Evolutionary conservation across 2,797 vertebrate species (phyloP).

Genomic region (Todus mexicanus): DNA sequence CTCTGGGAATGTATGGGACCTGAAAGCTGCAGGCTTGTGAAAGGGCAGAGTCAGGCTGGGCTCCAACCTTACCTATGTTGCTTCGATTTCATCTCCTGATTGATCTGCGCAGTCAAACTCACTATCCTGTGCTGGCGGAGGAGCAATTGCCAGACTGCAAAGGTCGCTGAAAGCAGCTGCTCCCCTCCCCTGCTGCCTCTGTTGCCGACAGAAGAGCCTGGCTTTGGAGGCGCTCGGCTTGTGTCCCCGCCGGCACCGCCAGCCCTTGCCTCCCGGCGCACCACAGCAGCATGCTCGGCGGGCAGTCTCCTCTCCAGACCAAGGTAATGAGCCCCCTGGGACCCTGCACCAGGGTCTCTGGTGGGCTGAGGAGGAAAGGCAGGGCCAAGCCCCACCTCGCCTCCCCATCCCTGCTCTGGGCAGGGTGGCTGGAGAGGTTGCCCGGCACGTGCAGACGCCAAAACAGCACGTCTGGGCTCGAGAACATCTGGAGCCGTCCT

Average conservation of each 20-base stretch:
- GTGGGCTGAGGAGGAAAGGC: neutral
- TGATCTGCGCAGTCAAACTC: constrained; percentile 26
- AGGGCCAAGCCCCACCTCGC: neutral
- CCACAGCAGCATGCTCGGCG: accelerated
- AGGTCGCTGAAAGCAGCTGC: constrained; percentile 52
- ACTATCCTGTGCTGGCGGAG: neutral
- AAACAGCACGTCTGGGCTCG: accelerated
- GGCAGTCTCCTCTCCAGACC: neutral
- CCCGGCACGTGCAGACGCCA: accelerated
- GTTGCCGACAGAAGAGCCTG: neutral
- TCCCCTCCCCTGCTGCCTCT: neutral
- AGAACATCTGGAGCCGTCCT: neutral
- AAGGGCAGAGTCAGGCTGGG: neutral
- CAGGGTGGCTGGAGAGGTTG: neutral
- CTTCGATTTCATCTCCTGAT: constrained; percentile 23
- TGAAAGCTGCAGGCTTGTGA: neutral
- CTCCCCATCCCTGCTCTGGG: neutral
- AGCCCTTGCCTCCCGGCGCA: neutral
- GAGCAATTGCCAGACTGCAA: constrained; percentile 8
- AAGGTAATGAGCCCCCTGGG: neutral
- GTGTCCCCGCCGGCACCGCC: neutral
- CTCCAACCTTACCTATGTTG: neutral
- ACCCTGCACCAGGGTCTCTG: neutral
- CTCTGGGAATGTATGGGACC: neutral
- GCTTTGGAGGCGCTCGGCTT: neutral